A percentile compares a stretch with the other conserved stretches of the same genome.
Conservation (phyloP, 2,888 invertebrate species). For the Lasioglossum vierecki region DNA sequence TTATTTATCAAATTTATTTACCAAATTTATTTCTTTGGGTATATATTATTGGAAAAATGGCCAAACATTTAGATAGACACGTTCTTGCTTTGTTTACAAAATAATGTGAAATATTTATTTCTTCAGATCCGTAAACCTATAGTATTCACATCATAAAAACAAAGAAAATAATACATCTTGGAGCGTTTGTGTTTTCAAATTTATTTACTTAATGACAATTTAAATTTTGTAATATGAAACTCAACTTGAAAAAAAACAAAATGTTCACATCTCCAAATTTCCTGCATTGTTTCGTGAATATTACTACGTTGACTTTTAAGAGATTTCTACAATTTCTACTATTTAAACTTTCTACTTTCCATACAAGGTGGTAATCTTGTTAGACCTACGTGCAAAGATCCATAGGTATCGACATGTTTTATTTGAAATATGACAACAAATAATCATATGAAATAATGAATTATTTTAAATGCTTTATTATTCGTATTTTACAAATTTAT, state of each 20-base stretch:
- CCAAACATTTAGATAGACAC: no score
- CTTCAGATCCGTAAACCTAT: no score
- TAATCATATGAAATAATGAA: no score
- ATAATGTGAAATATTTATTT: no score
- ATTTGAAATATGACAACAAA: no score
- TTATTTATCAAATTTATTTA: no score
- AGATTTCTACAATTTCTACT: neutral
- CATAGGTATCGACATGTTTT: no score
- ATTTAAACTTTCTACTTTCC: neutral
- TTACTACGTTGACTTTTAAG: neutral
- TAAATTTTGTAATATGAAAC: neutral
- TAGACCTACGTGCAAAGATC: neutral
- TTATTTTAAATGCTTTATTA: no score
- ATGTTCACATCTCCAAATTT: neutral
- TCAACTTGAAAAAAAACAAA: neutral
- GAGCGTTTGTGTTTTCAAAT: neutral
- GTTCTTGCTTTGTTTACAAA: no score
- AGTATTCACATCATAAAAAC: neutral
- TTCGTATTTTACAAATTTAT: no score
- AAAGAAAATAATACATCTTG: neutral
- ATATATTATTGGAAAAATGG: no score
- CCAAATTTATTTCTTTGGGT: no score
- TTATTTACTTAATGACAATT: neutral
- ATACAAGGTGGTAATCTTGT: neutral
- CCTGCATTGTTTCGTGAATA: neutral